These are phyloP conservation scores for Elysia chlorotica DNA, from an alignment of 1,140 invertebrate species.

Conservation along the genomic window DNA sequence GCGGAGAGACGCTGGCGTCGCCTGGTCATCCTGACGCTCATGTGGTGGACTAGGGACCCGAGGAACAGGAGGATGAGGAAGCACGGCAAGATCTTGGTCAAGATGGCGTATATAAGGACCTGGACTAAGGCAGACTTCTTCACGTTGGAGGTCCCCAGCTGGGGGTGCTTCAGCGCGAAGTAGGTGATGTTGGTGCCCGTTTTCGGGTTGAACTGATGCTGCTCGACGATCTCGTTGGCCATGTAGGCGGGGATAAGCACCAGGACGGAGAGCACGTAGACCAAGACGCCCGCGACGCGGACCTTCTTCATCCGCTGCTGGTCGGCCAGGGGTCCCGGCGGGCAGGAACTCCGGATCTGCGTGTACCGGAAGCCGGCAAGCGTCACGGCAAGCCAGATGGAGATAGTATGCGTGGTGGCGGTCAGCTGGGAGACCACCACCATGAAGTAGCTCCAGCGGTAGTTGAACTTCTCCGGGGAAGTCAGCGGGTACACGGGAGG, in stretches of 20 bases:
- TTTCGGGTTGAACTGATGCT: constrained; percentile 18
- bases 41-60: constrained; percentile 62
- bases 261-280: constrained; percentile 75
- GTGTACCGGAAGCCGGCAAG: constrained; percentile 77
- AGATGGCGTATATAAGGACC: constrained; percentile 51
- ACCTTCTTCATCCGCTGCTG: constrained; percentile 65
- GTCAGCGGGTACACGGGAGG: constrained; percentile 32
- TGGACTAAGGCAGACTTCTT: constrained; percentile 41
- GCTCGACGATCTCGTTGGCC: constrained; percentile 51
- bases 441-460: constrained; percentile 50
- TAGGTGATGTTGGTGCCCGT: constrained; percentile 31
- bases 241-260: constrained; percentile 81
- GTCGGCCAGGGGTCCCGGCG: constrained; percentile 78
- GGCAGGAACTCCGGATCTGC: constrained; percentile 72
- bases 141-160: constrained; percentile 43
- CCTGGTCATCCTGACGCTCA: constrained; percentile 56
- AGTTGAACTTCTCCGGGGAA: constrained; percentile 42
- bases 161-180: constrained; percentile 60
- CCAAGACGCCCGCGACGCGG: constrained; percentile 72
- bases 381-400: constrained; percentile 89
- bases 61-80: constrained; percentile 63
- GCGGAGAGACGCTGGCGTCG: constrained; percentile 47
- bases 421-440: constrained; percentile 68
- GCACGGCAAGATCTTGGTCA: constrained; percentile 64
- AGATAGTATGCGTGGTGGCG: constrained; percentile 87